phyloP scores from a whole-genome alignment of 1,140 invertebrate species.

The Rhynchophorus ferrugineus region DNA sequence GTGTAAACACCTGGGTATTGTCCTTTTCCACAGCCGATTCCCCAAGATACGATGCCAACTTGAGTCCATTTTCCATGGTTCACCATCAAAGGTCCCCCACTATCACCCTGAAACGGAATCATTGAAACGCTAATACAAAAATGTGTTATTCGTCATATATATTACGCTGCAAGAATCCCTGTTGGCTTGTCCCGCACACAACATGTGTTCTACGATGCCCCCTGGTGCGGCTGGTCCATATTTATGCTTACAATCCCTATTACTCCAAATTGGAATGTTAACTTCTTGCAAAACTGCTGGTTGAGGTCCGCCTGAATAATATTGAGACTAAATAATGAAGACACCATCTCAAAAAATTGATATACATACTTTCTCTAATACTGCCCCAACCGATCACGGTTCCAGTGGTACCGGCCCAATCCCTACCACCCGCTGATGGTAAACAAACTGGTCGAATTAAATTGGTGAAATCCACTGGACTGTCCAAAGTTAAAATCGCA shows the following conservation, averaged over 20 bases:
- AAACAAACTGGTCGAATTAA: slow-evolving; percentile 78
- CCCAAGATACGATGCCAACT: slow-evolving; percentile 89
- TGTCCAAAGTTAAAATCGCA: slow-evolving; percentile 73
- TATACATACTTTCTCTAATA: slow-evolving; percentile 61
- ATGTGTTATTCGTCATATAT: background rate
- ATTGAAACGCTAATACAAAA: background rate
- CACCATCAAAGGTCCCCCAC: slow-evolving; percentile 82
- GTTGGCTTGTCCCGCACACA: slow-evolving; percentile 73
- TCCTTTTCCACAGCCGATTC: slow-evolving; percentile 85
- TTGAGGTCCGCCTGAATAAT: slow-evolving; percentile 63
- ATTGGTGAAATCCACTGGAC: slow-evolving; percentile 64
- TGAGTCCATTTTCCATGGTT: slow-evolving; percentile 71
- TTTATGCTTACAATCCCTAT: slow-evolving; percentile 66
- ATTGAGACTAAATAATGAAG: background rate
- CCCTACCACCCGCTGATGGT: slow-evolving; percentile 46
- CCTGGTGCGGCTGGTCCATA: slow-evolving; percentile 80
- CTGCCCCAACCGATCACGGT: slow-evolving; percentile 83
- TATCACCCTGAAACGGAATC: slow-evolving; percentile 67
- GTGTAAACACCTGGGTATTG: slow-evolving; percentile 85
- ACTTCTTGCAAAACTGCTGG: slow-evolving; percentile 75
- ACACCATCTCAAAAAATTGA: slow-evolving; percentile 2
- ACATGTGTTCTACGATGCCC: slow-evolving; percentile 78
- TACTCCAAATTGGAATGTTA: slow-evolving; percentile 75
- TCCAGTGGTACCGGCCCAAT: slow-evolving; percentile 59
- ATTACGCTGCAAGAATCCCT: slow-evolving; percentile 83